Evolutionary conservation across 2,113 vertebrate species (phyloP).

Genomic region (Rhynchopsitta pachyrhyncha): DNA sequence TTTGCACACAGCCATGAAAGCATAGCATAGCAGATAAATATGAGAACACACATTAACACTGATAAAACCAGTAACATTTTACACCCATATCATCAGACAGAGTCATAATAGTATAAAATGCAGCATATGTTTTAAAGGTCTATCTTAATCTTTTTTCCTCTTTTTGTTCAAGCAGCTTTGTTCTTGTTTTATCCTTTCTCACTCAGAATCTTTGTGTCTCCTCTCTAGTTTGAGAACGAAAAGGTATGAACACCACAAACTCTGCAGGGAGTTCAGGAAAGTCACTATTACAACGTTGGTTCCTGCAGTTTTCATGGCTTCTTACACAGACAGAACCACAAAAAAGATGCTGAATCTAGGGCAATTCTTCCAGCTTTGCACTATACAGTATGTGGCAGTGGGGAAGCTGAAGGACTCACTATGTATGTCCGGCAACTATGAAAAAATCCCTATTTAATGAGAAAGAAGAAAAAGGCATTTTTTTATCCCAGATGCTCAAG

Average conservation of each 20-base stretch:
- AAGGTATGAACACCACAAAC: neutral
- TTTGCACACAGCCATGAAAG: neutral
- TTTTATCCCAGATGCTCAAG: neutral
- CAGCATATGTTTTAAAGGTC: neutral
- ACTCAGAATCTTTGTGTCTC: neutral
- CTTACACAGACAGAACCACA: neutral
- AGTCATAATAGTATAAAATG: neutral
- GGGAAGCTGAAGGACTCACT: neutral
- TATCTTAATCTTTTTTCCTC: neutral
- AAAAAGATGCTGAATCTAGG: slow-evolving; percentile 11
- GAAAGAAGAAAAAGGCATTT: neutral
- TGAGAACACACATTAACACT: neutral
- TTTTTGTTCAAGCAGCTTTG: neutral
- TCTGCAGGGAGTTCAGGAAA: slow-evolving; percentile 21
- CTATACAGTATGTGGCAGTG: neutral
- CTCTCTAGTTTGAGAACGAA: neutral
- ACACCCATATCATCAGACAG: neutral
- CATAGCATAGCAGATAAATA: neutral
- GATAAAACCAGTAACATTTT: neutral
- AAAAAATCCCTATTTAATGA: neutral
- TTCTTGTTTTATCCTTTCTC: slow-evolving; percentile 11
- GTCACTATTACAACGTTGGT: neutral
- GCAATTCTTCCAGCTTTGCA: slow-evolving; percentile 8
- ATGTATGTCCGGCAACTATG: neutral
- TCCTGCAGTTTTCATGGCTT: slow-evolving; percentile 9